These are phyloP conservation scores for Myotis daubentonii DNA, from an alignment of 2,797 vertebrate species.

Conservation along the genomic window DNA sequence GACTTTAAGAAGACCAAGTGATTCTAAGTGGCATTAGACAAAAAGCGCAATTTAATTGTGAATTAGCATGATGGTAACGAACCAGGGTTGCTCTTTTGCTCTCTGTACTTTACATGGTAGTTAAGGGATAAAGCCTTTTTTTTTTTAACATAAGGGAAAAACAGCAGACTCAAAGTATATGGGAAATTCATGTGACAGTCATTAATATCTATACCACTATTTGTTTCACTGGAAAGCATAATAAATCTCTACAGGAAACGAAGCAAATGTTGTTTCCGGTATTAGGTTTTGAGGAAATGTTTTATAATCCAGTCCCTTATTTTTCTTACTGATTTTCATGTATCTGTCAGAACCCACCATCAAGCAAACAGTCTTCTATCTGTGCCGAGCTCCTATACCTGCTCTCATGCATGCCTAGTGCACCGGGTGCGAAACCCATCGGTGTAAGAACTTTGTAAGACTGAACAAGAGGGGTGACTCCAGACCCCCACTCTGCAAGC, in stretches of 20 bases:
- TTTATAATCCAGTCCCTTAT: background rate
- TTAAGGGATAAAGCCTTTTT: background rate
- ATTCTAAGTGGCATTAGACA: constrained; percentile 24
- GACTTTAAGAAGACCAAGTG: constrained; percentile 36
- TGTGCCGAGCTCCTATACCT: background rate
- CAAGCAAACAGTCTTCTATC: background rate
- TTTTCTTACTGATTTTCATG: constrained; percentile 21
- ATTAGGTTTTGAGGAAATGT: background rate
- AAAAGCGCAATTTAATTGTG: background rate
- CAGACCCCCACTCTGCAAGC: background rate
- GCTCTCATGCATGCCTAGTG: background rate
- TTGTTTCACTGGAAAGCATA: background rate
- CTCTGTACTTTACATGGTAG: background rate
- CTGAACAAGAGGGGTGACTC: background rate
- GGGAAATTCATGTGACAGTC: background rate
- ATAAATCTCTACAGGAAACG: background rate
- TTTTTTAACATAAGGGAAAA: background rate
- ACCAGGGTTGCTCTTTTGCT: background rate
- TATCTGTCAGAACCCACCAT: background rate
- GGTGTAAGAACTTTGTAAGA: no score
- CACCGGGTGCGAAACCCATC: background rate
- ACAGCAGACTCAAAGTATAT: background rate
- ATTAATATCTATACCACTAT: background rate
- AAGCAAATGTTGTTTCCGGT: background rate
- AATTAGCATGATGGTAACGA: constrained; percentile 1